Evolutionary conservation across 2,888 invertebrate species (phyloP), one percentile per base, ranked within the genome.

Genomic region (Pristionchus arcanus): DNA sequence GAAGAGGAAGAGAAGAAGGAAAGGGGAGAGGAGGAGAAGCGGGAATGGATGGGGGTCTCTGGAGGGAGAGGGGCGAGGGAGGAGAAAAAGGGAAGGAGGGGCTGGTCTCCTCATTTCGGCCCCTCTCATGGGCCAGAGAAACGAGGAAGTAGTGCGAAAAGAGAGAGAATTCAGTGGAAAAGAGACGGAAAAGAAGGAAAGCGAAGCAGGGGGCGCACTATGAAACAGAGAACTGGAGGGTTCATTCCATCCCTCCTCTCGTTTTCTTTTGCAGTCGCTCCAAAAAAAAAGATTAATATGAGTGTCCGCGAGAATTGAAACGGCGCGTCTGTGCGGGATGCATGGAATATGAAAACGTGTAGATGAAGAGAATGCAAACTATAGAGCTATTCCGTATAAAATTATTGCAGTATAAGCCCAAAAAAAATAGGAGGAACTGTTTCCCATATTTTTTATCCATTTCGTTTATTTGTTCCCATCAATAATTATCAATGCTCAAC

Each of bases 141-240:
- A 42, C 42, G 42, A 42, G 42, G 9, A 9, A 42, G 42, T 42
- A 42, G 3, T 42, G 42, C 9, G 42, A 49, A 49, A 49, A 1
- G 42, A 49, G 42, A 49, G 42, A 49, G 9, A 9, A 49, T 49
- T 49, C 9, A 7, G 42, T n/a, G n/a, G n/a, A n/a, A n/a, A 9
- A 49, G 1, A 7, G 42, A 49, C 0, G 42, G 42, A 49, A 37
- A n/a, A 53, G 37, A 53, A 74, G 53, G 49, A 13, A 42, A 13
- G 87, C 13, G 21, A n/a, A 63, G 86, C 37, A 63, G 37, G 21
- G 42, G 21, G 42, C 28, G 42, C 81, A n/a, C 81, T 81, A 81
- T 81, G 81, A 49, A n/a, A 81, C 49, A 81, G 63, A 59, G 63
- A 85, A 49, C 34, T 42, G 49, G 49, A 63, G 85, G 28, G 85